A percentile compares a stretch with the other conserved stretches of the same genome.
These are phyloP conservation scores for Homarus americanus DNA, from an alignment of 1,140 invertebrate species.

Conservation along the genomic window DNA sequence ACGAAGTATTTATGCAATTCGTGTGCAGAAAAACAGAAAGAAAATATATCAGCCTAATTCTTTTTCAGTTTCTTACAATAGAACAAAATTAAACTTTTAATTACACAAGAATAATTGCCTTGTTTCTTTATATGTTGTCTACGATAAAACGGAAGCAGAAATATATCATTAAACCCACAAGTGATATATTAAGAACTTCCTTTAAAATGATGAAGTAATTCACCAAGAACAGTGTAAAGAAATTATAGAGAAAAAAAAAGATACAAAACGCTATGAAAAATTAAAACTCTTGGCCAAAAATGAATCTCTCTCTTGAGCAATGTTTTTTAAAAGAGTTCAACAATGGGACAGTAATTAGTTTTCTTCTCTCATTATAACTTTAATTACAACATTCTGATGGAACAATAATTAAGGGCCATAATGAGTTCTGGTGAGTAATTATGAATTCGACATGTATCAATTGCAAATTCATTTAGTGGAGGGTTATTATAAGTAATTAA, in stretches of 20 bases:
- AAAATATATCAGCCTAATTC: not conserved
- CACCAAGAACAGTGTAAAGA: not conserved
- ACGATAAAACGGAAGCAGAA: too few species aligned
- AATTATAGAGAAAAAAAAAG: slow-evolving; percentile 4
- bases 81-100: not conserved
- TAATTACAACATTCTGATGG: slow-evolving; percentile 73
- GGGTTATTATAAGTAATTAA: slow-evolving; percentile 71
- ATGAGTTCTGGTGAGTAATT: slow-evolving; percentile 70
- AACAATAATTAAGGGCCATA: slow-evolving; percentile 70
- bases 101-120: not conserved
- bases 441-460: slow-evolving; percentile 72
- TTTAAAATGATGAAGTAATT: too few species aligned
- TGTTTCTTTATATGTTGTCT: not conserved
- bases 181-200: too few species aligned
- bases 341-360: slow-evolving; percentile 70
- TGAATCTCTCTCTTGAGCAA: slow-evolving; percentile 52
- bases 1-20: too few species aligned
- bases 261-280: slow-evolving; percentile 45
- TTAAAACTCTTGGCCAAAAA: slow-evolving; percentile 38
- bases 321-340: slow-evolving; percentile 68
- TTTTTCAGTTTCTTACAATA: not conserved
- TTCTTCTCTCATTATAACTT: slow-evolving; percentile 73
- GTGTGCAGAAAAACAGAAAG: not conserved
- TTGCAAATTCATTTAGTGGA: slow-evolving; percentile 66
- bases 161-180: too few species aligned